Base-by-base conservation (phyloP, 2,113 vertebrate genomes). In the Neotragus moschatus region DNA sequence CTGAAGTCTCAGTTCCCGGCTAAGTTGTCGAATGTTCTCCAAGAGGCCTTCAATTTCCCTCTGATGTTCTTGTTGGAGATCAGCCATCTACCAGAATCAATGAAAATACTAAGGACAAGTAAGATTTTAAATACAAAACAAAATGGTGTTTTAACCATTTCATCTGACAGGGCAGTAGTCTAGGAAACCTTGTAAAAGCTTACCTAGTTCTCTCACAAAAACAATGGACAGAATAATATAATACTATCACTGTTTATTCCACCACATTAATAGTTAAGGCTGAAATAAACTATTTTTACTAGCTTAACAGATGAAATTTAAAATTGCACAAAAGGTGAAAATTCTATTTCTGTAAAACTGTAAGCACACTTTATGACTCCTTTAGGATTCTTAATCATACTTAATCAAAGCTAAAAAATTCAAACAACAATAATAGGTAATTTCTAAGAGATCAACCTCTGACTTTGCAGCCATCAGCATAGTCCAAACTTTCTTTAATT, bases 401-500 rank as follows among this genome's bases (percentile, higher is more conserved):
- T 79, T 82, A 84, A 73, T 73, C 25, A 77, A 93, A 84, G 33
- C 55, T 30, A 51, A 89, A 88, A 92, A 93, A 33, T 81, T 73
- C 51, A 60, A 96, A 88, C 45, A 47, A 66, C 5, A 77, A 60
- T 17, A 77, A 28, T 9, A 84, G 39, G 45, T n/a, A 56, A 33
- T 53, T 96, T 93, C 56, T 84, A 90, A 88, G 73, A 92, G 15
- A 98, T 98, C 82, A 88, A 99, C 99, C 99, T 99, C 99, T 60
- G 99, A 99, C 94, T 99, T 99, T 45, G 99, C 99, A 97, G 99
- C 99, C 99, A 99, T 99, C 84, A 99, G 98, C 99, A 99, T 99
- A 85, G 99, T 99, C 99, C 99, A 99, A 9, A 99, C 99, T 99
- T 99, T 99, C 99, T 99, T 99, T 97, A 99, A 98, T 86, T 99